phyloP scores from a whole-genome alignment of 2,797 vertebrate species.

The Leptodactylus fallax region DNA sequence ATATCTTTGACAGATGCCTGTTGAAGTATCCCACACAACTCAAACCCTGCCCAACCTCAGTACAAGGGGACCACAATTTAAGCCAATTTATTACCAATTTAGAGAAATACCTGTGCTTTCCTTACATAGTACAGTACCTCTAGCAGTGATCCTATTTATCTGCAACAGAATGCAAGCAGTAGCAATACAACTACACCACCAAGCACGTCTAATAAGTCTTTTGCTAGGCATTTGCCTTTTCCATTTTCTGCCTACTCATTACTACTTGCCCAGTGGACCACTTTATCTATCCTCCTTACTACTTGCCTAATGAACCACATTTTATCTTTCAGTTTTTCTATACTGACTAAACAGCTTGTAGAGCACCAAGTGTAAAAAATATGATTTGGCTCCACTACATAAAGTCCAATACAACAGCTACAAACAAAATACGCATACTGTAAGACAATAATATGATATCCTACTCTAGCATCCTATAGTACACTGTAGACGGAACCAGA shows the following conservation, averaged over 20 bases:
- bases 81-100: not conserved
- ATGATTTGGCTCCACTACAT: too few species aligned
- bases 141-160: not conserved
- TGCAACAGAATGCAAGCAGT: not conserved
- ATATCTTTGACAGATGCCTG: not conserved
- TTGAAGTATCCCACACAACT: not conserved
- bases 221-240: not conserved
- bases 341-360: not conserved
- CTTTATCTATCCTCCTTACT: not conserved
- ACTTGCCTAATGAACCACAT: not conserved
- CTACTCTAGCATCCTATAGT: constrained; percentile 2
- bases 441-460: not conserved
- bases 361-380: not conserved
- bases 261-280: not conserved
- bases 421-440: not conserved
- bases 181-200: not conserved
- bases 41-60: not conserved
- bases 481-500: constrained; percentile 23
- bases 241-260: too few species aligned
- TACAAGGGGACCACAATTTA: not conserved
- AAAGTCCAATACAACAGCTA: not conserved
- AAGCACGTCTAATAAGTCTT: not conserved
- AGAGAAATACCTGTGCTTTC: not conserved
- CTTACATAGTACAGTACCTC: not conserved
- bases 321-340: not conserved